Evolutionary conservation across 2,113 vertebrate genomes (phyloP), one percentile per base, ranked within the genome.

Genomic region (Lathamus discolor): DNA sequence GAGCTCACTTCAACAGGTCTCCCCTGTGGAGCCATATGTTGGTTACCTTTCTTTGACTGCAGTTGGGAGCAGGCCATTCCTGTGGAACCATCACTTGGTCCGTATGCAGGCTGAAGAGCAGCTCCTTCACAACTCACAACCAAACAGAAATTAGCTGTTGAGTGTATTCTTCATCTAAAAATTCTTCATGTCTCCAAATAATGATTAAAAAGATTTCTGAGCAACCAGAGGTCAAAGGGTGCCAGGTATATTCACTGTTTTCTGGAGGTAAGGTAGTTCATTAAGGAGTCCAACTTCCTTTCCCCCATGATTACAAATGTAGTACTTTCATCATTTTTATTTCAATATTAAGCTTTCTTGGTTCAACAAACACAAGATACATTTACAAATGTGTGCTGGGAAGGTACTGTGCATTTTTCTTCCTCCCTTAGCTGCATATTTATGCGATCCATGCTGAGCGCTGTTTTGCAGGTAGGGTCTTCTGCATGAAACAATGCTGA

Each of bases 351-450:
- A 59, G 49, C 17, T 86, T 83, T 44, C 84, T 90, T 86, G 93
- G 55, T 78, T 93, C 88, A 81, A 51, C 52, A 86, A 92, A 81
- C 46, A 78, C 20, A 75, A 41, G 68, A 51, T 20, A 57, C 33
- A 17, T 67, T 90, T 94, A 72, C 48, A 93, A 62, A 68, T 64
- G 77, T 75, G 86, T 93, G 33, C 66, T 88, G 64, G 64, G 86
- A 86, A 66, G 22, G 41, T 43, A 46, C 41, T 0, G 0, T 67
- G 59, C 85, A 59, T 92, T 73, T 85, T 91, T 77, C 74, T 69
- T 90, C 68, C 74, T 88, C 74, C 62, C 86, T 82, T 64, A 72
- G 69, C 73, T 92, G 88, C 70, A 63, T 95, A 93, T 97, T 97
- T 93, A 92, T 93, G 95, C 55, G 83, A 75, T 92, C 84, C 94